Conservation (phyloP, 2,113 vertebrate species). For the Notiomystis cincta region DNA sequence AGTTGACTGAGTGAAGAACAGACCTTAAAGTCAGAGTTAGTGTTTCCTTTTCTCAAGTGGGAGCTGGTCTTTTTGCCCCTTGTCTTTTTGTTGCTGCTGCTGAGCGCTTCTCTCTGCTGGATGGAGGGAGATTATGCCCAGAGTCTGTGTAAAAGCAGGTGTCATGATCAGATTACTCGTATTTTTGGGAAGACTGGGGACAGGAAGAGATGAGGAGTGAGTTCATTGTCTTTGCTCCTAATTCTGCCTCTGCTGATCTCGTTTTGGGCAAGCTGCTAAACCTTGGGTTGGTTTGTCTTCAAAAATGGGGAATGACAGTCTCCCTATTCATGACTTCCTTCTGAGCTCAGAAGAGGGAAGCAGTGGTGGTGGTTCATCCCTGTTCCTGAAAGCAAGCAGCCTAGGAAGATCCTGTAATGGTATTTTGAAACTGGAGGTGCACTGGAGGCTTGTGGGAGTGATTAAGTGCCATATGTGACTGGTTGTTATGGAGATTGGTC, state of each 20-base stretch:
- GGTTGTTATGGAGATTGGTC: constrained; percentile 45
- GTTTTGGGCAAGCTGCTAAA: background rate
- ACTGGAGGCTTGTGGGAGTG: background rate
- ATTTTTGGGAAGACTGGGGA: background rate
- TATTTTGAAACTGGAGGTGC: background rate
- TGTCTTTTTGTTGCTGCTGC: background rate
- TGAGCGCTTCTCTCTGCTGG: background rate
- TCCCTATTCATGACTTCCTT: background rate
- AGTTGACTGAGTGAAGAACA: background rate
- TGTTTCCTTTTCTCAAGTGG: background rate
- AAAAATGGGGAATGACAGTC: background rate
- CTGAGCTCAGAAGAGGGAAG: background rate
- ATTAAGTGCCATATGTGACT: constrained; percentile 10
- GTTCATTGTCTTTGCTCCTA: background rate
- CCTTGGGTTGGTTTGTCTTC: background rate
- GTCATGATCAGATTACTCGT: background rate
- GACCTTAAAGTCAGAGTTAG: background rate
- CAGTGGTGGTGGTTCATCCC: background rate
- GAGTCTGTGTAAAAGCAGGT: background rate
- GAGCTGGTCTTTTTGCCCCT: background rate
- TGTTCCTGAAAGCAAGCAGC: background rate
- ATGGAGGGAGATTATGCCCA: background rate
- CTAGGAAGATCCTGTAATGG: background rate
- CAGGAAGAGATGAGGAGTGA: background rate
- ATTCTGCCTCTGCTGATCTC: background rate